Evolutionary conservation across 2,113 vertebrate genomes (phyloP).

Genomic region (Ursus arctos): DNA sequence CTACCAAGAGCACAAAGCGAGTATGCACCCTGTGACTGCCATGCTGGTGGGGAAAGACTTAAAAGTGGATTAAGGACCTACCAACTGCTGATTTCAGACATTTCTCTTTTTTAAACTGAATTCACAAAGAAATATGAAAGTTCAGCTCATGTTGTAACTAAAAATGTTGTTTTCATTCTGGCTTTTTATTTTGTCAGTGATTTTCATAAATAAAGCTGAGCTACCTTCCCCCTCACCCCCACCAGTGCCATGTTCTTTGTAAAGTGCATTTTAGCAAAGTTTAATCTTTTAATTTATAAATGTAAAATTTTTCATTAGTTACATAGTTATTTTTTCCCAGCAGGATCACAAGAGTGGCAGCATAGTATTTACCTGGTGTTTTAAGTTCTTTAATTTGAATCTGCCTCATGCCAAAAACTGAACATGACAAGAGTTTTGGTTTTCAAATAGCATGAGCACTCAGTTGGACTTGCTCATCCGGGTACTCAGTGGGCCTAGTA

Average conservation of each 20-base stretch:
- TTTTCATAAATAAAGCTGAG: conserved; percentile 70
- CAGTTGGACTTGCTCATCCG: neutral
- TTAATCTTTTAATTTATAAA: conserved; percentile 34
- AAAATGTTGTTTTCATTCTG: conserved; percentile 49
- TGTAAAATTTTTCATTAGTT: neutral
- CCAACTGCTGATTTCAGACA: neutral
- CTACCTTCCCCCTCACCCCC: neutral
- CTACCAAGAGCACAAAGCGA: conserved; percentile 88
- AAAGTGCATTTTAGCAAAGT: conserved; percentile 23
- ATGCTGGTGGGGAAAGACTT: conserved; percentile 94
- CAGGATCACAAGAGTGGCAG: neutral
- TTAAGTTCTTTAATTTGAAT: neutral
- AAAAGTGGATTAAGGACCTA: conserved; percentile 86
- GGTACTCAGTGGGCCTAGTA: neutral
- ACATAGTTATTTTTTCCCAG: neutral
- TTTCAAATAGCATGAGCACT: neutral
- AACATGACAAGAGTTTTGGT: neutral
- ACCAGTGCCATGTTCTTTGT: neutral
- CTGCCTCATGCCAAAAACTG: neutral
- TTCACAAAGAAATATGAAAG: conserved; percentile 43
- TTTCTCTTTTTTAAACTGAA: conserved; percentile 46
- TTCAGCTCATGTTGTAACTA: conserved; percentile 26
- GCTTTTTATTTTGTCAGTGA: conserved; percentile 57
- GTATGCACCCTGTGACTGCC: conserved; percentile 94
- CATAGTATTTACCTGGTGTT: neutral